phyloP scores from a whole-genome alignment of 2,113 vertebrate species.

The Nannobrachium achirus region DNA sequence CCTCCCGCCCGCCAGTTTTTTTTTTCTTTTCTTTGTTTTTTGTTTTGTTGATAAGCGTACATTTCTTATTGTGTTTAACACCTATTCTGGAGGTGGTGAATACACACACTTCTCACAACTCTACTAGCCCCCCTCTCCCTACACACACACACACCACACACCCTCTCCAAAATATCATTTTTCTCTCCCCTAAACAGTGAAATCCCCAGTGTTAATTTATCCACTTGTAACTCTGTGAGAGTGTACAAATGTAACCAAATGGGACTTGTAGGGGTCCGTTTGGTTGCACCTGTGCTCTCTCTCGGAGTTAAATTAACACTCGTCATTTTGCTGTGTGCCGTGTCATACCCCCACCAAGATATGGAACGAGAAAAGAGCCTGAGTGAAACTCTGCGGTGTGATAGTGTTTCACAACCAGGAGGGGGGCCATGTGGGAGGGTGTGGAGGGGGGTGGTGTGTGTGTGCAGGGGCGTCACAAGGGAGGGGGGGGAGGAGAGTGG shows the following conservation, averaged over 20 bases:
- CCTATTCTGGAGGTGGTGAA: constrained; percentile 75
- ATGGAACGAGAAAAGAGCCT: constrained; percentile 62
- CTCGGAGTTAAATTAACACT: too few species aligned
- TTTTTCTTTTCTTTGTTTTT: constrained; percentile 47
- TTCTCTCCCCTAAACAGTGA: constrained; percentile 47
- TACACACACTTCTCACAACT: constrained; percentile 3
- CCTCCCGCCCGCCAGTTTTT: constrained; percentile 33
- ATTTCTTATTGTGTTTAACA: constrained; percentile 79
- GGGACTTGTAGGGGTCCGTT: too few species aligned
- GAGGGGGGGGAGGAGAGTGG: constrained; percentile 56
- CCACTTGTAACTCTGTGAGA: too few species aligned
- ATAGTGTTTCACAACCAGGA: constrained; percentile 73
- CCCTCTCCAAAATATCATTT: constrained; percentile 51
- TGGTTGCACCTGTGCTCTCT: too few species aligned
- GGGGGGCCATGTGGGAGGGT: constrained; percentile 49
- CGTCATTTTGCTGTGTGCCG: too few species aligned
- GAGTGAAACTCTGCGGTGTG: constrained; percentile 74
- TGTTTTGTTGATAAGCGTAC: constrained; percentile 54
- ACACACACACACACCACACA: constrained; percentile 41
- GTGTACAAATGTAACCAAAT: too few species aligned
- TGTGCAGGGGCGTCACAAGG: constrained; percentile 52
- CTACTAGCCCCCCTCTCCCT: constrained; percentile 28
- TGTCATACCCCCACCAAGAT: constrained; percentile 29
- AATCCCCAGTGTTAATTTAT: background rate
- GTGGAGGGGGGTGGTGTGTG: constrained; percentile 60